Base-by-base conservation (phyloP, 2,888 invertebrate species). In the Bombyx huttoni region DNA sequence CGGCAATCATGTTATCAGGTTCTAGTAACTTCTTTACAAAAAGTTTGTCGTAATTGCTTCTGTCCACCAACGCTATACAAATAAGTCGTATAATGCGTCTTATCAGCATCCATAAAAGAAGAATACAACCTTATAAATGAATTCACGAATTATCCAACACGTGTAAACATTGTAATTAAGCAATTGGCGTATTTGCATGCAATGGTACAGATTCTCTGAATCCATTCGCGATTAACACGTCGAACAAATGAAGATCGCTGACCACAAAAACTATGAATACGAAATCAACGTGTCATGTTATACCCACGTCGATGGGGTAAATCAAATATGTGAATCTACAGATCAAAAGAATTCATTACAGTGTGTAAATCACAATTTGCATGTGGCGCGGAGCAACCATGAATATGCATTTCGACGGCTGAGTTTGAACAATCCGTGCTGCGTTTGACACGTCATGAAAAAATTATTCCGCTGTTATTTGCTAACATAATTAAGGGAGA, bases 271-370 rank as follows among this genome's bases (percentile, higher is more conserved):
- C 87, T 86, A 87, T 88, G 87, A 87, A 88, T 87, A 87, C 73
- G 69, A 79, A 86, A 85, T 82, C 61, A 77, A 73, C 74, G 72
- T 74, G 80, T 83, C 81, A 81, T 80, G 80, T 75, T 81, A 78
- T 74, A 70, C 75, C 70, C 70, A 79, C 82, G 78, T 82, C 77
- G 85, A 83, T 81, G 81, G 86, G 82, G 80, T 82, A 87, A 88
- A 87, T 87, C 88, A 87, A 87, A 88, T 87, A 87, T 86, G 78
- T 81, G 87, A 83, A 86, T 86, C 77, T 81, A 78, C 85, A 88
- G 87, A 88, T 88, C 88, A 88, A 88, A 88, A 88, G 88, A 88
- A 88, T 88, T 86, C 86, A 88, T 88, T 88, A 88, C 86, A 85
- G 79, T 85, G 86, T 88, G 87, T 87, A 87, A 87, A 88, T 87